Evolutionary conservation across 2,113 vertebrate species (phyloP).

Genomic region (Psittacula cyanocephala): DNA sequence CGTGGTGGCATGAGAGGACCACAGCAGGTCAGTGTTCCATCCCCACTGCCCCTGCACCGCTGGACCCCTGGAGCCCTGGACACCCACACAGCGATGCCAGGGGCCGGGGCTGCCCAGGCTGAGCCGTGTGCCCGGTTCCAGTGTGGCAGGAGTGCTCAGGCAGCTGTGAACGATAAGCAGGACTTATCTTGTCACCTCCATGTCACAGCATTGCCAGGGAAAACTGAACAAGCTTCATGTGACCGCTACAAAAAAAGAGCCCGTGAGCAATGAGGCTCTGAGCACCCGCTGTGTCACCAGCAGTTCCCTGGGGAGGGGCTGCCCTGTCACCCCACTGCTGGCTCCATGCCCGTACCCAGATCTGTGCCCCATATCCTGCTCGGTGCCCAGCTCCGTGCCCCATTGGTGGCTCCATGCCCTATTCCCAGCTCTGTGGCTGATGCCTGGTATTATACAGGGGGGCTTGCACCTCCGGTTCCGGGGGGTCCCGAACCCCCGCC

Average conservation of each 20-base stretch:
- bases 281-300: not conserved
- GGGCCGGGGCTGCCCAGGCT: not conserved
- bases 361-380: too few species aligned
- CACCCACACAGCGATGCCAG: not conserved
- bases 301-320: not conserved
- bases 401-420: too few species aligned
- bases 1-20: not conserved
- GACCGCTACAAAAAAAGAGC: not conserved
- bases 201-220: not conserved
- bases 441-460: not conserved
- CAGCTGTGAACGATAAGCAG: fast-evolving
- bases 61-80: not conserved
- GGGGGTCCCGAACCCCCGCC: too few species aligned
- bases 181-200: too few species aligned
- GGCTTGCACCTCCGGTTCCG: not conserved
- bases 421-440: not conserved
- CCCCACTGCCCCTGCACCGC: fast-evolving
- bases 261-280: fast-evolving
- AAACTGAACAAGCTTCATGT: not conserved
- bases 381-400: not conserved
- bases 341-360: not conserved
- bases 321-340: not conserved
- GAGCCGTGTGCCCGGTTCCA: not conserved
- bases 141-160: fast-evolving
- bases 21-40: fast-evolving